phyloP scores from a whole-genome alignment of 2,113 vertebrate genomes.

The Zosterops japonicus region DNA sequence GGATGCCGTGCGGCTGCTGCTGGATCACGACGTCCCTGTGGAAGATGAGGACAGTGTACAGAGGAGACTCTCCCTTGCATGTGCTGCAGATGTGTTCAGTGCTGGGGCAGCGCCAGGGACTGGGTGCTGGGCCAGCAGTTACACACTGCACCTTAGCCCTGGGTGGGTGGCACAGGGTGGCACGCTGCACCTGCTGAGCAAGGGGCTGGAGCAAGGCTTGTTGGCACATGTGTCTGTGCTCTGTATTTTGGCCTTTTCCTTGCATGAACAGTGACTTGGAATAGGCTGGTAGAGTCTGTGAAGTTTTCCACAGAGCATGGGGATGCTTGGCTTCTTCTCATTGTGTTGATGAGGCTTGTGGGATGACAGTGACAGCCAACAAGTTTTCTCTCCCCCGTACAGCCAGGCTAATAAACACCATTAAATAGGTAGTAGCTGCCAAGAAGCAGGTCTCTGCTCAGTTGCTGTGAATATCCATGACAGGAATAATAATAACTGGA shows the following conservation, averaged over 20 bases:
- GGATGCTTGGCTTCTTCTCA: background rate
- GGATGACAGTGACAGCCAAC: background rate
- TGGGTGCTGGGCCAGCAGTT: background rate
- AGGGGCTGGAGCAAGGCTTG: background rate
- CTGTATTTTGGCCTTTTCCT: background rate
- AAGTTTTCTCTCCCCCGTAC: background rate
- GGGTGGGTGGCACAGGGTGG: background rate
- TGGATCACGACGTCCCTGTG: conserved; percentile 77
- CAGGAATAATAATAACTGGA: background rate
- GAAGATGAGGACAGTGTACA: conserved; percentile 83
- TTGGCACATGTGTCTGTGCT: background rate
- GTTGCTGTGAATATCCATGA: background rate
- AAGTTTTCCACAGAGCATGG: background rate
- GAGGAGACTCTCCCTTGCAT: background rate
- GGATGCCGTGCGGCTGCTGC: conserved; percentile 82
- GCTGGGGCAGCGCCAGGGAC: rapidly evolving
- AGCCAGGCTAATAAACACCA: background rate
- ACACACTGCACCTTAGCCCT: background rate
- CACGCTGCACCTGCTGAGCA: background rate
- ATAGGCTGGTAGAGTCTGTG: background rate
- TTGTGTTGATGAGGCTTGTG: background rate
- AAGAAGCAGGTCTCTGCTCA: background rate
- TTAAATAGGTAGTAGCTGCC: background rate
- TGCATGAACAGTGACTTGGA: background rate
- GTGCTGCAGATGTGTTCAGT: background rate